phyloP scores from a whole-genome alignment of 2,113 vertebrate genomes.

The Forbesichthys agassizii region DNA sequence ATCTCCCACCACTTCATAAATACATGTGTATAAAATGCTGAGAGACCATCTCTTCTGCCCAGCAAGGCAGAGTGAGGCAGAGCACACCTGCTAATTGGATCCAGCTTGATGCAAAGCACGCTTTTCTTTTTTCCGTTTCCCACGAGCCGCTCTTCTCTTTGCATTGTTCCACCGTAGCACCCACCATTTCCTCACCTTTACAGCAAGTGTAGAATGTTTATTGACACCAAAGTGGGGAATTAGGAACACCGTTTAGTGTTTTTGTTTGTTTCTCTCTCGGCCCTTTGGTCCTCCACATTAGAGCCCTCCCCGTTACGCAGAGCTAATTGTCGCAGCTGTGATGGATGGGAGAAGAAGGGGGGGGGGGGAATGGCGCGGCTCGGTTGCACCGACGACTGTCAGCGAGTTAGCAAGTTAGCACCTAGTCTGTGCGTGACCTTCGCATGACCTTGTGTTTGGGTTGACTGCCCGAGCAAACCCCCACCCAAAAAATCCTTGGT shows the following conservation, averaged over 20 bases:
- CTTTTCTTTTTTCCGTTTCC: constrained; percentile 83
- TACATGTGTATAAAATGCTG: constrained; percentile 90
- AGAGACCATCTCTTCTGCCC: constrained; percentile 67
- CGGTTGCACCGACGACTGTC: constrained; percentile 84
- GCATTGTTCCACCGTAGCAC: too few species aligned
- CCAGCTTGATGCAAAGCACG: constrained; percentile 91
- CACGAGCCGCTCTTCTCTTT: constrained; percentile 8
- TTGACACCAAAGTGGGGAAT: too few species aligned
- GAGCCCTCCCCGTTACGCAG: constrained; percentile 76
- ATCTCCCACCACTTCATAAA: constrained; percentile 99
- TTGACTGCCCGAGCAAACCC: constrained; percentile 43
- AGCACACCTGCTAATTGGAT: constrained; percentile 99
- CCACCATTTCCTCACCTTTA: constrained; percentile 26
- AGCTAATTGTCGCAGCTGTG: constrained; percentile 83
- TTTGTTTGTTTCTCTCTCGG: constrained; percentile 1
- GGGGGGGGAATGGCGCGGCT: constrained; percentile 12
- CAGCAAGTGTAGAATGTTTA: neutral
- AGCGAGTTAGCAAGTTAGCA: constrained; percentile 98
- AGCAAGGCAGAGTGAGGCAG: constrained; percentile 59
- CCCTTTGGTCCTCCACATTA: constrained; percentile 59
- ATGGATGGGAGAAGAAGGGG: neutral
- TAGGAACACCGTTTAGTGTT: neutral
- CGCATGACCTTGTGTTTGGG: constrained; percentile 70
- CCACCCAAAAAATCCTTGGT: constrained; percentile 18
- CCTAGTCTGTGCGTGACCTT: constrained; percentile 86